Conservation (phyloP, 2,113 vertebrate genomes). For the Nycticorax nycticorax region DNA sequence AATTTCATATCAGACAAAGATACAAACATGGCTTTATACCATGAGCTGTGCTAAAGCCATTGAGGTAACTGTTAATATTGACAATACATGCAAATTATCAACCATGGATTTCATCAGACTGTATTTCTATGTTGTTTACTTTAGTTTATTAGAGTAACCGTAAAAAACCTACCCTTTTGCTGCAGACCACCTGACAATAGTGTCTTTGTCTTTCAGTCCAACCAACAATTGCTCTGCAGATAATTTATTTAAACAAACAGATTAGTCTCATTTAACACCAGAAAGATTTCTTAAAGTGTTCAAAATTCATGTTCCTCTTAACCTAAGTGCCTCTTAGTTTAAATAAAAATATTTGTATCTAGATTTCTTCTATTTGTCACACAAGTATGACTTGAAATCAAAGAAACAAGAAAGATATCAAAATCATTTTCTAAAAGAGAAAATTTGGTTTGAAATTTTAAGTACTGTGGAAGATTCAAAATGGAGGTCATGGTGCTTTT, state of each 20-base stretch:
- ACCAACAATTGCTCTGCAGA: slow-evolving; percentile 88
- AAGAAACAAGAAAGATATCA: neutral
- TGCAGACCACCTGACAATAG: slow-evolving; percentile 95
- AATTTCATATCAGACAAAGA: neutral
- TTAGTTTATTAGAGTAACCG: neutral
- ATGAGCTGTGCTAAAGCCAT: neutral
- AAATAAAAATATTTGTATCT: neutral
- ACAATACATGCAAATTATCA: neutral
- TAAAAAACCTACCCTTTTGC: slow-evolving; percentile 89
- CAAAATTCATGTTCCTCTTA: neutral
- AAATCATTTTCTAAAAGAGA: neutral
- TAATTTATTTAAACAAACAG: neutral
- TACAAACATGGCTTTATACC: neutral
- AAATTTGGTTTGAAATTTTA: neutral
- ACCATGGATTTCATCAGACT: neutral
- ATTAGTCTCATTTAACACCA: neutral
- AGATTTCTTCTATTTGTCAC: neutral
- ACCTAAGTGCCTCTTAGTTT: neutral
- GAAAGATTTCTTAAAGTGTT: neutral
- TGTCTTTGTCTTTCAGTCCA: slow-evolving; percentile 95
- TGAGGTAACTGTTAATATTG: neutral
- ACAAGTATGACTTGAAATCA: neutral
- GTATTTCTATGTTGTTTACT: neutral
- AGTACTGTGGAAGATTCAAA: neutral
- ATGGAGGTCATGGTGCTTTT: neutral